These are phyloP conservation scores for Parthenolecanium corni DNA, from an alignment of 2,888 invertebrate species.

Conservation along the genomic window DNA sequence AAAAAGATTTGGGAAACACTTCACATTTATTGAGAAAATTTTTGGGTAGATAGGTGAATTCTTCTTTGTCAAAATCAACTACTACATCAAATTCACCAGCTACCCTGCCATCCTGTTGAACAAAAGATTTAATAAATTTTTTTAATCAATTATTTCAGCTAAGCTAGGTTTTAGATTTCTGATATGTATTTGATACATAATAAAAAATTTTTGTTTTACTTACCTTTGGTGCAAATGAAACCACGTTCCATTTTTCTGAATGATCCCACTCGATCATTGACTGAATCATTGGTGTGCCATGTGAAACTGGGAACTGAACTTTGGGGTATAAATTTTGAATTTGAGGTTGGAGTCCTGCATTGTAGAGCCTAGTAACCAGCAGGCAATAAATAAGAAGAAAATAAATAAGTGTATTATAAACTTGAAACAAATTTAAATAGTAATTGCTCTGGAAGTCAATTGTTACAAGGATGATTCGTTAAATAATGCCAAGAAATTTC, in stretches of 20 bases:
- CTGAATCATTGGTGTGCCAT: slow-evolving; percentile 81
- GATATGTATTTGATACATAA: background rate
- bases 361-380: slow-evolving; percentile 48
- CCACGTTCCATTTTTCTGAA: slow-evolving; percentile 74
- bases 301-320: slow-evolving; percentile 74
- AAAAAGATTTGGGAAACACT: slow-evolving; percentile 89
- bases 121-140: background rate
- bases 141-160: background rate
- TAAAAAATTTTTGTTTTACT: slow-evolving; percentile 1
- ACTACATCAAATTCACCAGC: slow-evolving; percentile 70
- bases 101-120: slow-evolving; percentile 39
- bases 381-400: too few species aligned
- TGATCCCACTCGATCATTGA: slow-evolving; percentile 90
- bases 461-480: too few species aligned
- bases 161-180: background rate
- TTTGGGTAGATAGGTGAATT: slow-evolving; percentile 63
- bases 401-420: too few species aligned
- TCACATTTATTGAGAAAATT: slow-evolving; percentile 88
- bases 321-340: slow-evolving; percentile 62
- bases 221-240: slow-evolving; percentile 53
- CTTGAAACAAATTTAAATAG: background rate
- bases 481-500: too few species aligned
- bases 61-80: slow-evolving; percentile 59
- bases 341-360: slow-evolving; percentile 66
- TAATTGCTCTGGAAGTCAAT: too few species aligned